These are phyloP conservation scores for Leucoma salicis DNA, from an alignment of 2,888 invertebrate species.

Conservation along the genomic window DNA sequence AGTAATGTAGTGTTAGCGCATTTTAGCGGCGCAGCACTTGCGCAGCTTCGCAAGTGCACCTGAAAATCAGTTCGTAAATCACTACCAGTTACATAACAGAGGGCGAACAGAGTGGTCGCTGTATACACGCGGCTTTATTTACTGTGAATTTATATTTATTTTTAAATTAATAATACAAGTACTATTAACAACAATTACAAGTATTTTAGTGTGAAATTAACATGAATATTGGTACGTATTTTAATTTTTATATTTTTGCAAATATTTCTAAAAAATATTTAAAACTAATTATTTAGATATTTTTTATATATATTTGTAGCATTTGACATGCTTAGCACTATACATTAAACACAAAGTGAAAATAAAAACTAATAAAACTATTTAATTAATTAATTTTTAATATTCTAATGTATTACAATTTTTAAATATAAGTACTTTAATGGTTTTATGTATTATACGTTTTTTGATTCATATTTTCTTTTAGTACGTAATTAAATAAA, in stretches of 20 bases:
- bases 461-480: too few relatives aligned
- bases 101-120: constrained; percentile 39
- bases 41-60: constrained; percentile 21
- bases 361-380: too few relatives aligned
- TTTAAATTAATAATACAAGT: background rate
- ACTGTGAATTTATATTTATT: background rate
- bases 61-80: constrained; percentile 25
- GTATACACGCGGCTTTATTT: constrained; percentile 10
- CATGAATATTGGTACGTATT: constrained; percentile 26
- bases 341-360: too few relatives aligned
- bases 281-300: too few relatives aligned
- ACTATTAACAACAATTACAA: too few relatives aligned
- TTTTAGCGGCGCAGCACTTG: constrained; percentile 20
- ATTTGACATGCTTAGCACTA: too few relatives aligned
- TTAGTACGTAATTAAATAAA: too few relatives aligned
- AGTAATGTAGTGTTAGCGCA: background rate
- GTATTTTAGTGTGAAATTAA: constrained; percentile 12
- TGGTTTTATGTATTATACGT: too few relatives aligned
- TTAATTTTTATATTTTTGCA: background rate
- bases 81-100: constrained; percentile 54
- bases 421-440: too few relatives aligned
- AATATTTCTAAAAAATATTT: background rate
- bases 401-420: too few relatives aligned
- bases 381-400: too few relatives aligned
- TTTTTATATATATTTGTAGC: background rate